Base-by-base conservation (phyloP, 2,888 invertebrate genomes). In the Hirtodrosophila cameraria region DNA sequence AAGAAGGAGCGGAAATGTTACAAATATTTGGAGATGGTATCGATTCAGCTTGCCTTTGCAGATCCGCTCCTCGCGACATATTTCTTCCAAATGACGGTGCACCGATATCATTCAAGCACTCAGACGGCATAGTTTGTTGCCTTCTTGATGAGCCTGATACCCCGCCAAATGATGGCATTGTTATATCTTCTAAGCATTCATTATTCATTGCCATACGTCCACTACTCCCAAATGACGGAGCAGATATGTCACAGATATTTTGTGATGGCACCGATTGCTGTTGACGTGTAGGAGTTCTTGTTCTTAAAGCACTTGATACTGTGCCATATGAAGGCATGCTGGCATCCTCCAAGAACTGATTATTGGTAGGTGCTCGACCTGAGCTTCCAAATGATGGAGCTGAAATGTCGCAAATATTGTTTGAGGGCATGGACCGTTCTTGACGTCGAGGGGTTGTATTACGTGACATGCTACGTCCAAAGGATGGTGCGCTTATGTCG, bases 401-500 rank as follows among this genome's bases (percentile, higher is more conserved):
- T 23, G 27, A 31, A 6, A 30, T 31, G 12, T 66, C 58, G 1
- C 23, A 28, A 9, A 57, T 42, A 7, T 48, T 36, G 13, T 30
- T 25, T 1, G 42, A 20, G 3, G 38, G 11, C 48, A 38, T 7
- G 1, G 55, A 39, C 3, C 33, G 38, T 2, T 36, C 43, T 1
- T 27, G 28, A 16, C 23, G 2, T 6, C 28, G 23, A 5, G 12
- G n/a, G 7, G 16, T 6, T 49, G 31, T 25, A 3, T 27, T 13
- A 1, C 12, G 23, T 0, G 33, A n/a, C 13, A 13, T 11, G 18
- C 27, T 42, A 0, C 48, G 8, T 1, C 20, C 53, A 45, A 46
- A 55, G 0, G 63, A 63, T 3, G 67, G 71, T 2, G 48, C 49
- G 38, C 48, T 66, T 1, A 64, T 48, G 18, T 74, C 43, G 5